Percentiles rank a stretch among this genome's conserved stretches.
Conservation (phyloP, 1,140 invertebrate genomes). For the Helicoverpa zea region DNA sequence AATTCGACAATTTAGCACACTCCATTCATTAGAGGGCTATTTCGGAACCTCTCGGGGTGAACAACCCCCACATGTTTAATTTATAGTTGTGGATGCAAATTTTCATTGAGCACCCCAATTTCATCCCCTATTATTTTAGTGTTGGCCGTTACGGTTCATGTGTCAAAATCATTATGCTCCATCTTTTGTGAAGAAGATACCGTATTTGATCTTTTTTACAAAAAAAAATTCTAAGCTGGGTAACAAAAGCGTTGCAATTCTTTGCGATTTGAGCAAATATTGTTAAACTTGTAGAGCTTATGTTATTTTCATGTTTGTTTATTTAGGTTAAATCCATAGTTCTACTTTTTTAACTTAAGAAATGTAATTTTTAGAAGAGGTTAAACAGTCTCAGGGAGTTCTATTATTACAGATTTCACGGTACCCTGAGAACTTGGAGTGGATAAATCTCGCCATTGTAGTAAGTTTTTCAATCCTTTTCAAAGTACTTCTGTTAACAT, state of each 20-base stretch:
- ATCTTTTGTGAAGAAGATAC: slow-evolving; percentile 76
- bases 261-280: not conserved
- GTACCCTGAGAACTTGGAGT: not conserved
- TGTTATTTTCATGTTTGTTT: slow-evolving; percentile 20
- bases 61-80: slow-evolving; percentile 67
- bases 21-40: slow-evolving; percentile 65
- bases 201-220: slow-evolving; percentile 68
- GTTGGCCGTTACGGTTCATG: slow-evolving; percentile 63
- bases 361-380: not conserved
- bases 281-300: not conserved
- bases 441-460: not conserved
- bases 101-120: slow-evolving; percentile 55
- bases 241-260: slow-evolving; percentile 21
- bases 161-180: slow-evolving; percentile 56
- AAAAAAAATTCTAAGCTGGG: slow-evolving; percentile 58
- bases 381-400: not conserved
- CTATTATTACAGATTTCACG: not conserved
- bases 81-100: slow-evolving; percentile 71
- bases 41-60: slow-evolving; percentile 57
- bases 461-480: not conserved
- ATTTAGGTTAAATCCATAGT: slow-evolving; percentile 20
- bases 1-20: slow-evolving; percentile 61
- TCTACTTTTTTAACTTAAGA: not conserved
- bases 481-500: not conserved
- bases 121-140: slow-evolving; percentile 69